Evolutionary conservation across 2,888 invertebrate genomes (phyloP).

Genomic region (Cephus runcator): DNA sequence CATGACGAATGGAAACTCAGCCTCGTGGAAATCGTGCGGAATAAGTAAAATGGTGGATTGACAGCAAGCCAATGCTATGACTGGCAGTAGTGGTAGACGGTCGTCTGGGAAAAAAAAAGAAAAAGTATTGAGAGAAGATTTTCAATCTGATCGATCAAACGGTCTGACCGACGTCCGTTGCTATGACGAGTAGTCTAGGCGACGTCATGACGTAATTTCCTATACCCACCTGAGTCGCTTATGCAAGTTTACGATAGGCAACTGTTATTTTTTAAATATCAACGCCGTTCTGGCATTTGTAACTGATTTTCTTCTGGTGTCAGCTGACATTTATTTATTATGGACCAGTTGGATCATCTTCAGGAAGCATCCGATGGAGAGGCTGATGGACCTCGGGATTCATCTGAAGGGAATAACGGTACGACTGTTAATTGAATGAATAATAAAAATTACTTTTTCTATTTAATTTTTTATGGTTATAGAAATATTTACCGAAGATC

Average conservation of each 20-base stretch:
- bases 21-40: not conserved
- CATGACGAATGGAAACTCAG: not conserved
- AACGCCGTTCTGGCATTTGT: not conserved
- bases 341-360: not conserved
- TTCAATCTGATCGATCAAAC: not conserved
- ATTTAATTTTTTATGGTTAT: not conserved
- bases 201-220: not conserved
- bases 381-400: not conserved
- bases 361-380: not conserved
- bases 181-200: not conserved
- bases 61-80: not conserved
- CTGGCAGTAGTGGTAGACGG: not conserved
- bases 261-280: not conserved
- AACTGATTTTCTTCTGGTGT: not conserved
- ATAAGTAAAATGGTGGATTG: not conserved
- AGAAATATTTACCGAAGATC: not conserved
- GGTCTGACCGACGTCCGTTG: not conserved
- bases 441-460: not conserved
- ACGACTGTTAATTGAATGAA: not conserved
- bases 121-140: not conserved
- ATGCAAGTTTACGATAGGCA: not conserved
- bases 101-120: not conserved
- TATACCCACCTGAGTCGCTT: not conserved
- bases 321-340: not conserved
- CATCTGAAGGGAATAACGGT: not conserved